Evolutionary conservation across 2,797 vertebrate species (phyloP).

Genomic region (Acanthurus lineatus): DNA sequence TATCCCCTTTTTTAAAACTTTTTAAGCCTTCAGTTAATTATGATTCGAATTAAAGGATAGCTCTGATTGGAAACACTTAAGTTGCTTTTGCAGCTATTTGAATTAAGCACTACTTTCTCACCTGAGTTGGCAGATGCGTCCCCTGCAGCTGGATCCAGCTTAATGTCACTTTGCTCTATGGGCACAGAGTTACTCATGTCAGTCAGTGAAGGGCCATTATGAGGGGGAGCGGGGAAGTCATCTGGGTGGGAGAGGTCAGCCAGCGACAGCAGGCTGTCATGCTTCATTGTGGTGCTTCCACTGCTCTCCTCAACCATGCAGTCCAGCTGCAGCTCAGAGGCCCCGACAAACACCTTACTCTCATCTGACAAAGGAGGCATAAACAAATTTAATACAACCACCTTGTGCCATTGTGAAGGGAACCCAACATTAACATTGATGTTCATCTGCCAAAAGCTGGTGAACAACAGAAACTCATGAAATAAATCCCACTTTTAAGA

Average conservation of each 20-base stretch:
- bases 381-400: background rate
- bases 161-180: conserved; percentile 80
- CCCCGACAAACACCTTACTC: conserved; percentile 81
- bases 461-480: background rate
- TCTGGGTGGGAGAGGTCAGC: conserved; percentile 73
- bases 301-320: conserved; percentile 78
- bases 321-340: conserved; percentile 82
- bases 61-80: background rate
- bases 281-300: conserved; percentile 77
- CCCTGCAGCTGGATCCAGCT: conserved; percentile 76
- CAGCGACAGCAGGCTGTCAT: conserved; percentile 74
- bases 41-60: background rate
- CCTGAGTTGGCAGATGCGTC: conserved; percentile 73
- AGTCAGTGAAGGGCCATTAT: conserved; percentile 71
- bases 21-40: background rate
- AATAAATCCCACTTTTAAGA: background rate
- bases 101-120: conserved; percentile 36
- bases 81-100: background rate
- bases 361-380: conserved; percentile 73
- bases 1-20: background rate
- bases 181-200: conserved; percentile 79
- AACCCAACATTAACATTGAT: conserved; percentile 2
- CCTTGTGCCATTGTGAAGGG: background rate
- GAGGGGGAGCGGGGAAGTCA: conserved; percentile 59
- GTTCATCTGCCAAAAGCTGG: background rate